phyloP scores from a whole-genome alignment of 2,888 invertebrate species.

The Nephrocerus scutellatus region DNA sequence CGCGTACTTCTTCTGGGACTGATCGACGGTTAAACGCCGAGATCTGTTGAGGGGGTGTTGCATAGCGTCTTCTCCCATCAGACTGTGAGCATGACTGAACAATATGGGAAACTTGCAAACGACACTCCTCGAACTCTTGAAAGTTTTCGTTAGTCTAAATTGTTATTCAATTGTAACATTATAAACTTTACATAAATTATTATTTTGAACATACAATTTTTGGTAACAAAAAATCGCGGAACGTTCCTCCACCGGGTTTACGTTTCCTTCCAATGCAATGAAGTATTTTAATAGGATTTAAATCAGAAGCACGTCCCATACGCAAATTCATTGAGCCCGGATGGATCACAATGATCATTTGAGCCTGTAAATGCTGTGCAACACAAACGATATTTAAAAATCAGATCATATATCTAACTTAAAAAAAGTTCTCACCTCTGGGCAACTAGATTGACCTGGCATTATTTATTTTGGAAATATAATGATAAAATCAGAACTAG shows the following conservation, averaged over 20 bases:
- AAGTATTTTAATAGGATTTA: conserved; percentile 74
- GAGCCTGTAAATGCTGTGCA: conserved; percentile 68
- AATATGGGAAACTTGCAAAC: conserved; percentile 75
- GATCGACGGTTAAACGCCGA: conserved; percentile 79
- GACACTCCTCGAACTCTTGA: conserved; percentile 75
- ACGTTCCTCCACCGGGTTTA: conserved; percentile 48
- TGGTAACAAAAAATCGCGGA: conserved; percentile 61
- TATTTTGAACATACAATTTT: conserved; percentile 33
- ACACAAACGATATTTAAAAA: too few species aligned
- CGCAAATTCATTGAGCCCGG: conserved; percentile 86
- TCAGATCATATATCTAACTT: too few species aligned
- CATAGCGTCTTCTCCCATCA: conserved; percentile 69
- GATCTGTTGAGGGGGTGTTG: conserved; percentile 84
- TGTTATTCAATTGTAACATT: background rate
- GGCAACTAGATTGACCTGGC: too few species aligned
- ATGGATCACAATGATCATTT: conserved; percentile 86
- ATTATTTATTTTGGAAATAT: too few species aligned
- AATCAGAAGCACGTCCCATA: conserved; percentile 85
- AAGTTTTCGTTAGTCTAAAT: conserved; percentile 58
- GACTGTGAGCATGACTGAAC: conserved; percentile 77
- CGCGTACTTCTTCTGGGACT: conserved; percentile 59
- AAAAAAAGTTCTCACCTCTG: too few species aligned
- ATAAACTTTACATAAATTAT: conserved; percentile 1
- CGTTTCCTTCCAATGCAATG: conserved; percentile 52
- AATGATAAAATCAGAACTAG: too few species aligned